Percentiles rank a stretch among this genome's conserved stretches.
These are phyloP conservation scores for Liparis tanakae DNA, from an alignment of 2,797 vertebrate genomes.

Conservation along the genomic window DNA sequence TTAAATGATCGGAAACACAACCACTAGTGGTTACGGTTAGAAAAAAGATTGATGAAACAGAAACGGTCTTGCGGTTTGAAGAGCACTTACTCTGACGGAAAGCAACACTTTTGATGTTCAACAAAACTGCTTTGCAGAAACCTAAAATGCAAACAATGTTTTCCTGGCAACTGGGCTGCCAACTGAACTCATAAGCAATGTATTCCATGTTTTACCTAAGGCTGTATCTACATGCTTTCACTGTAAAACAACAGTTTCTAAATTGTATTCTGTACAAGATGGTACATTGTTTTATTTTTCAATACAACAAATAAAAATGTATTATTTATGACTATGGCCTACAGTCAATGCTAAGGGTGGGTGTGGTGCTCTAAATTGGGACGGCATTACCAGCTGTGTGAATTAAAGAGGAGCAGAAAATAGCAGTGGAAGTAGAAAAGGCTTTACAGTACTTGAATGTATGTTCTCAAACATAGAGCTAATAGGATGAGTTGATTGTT, in stretches of 20 bases:
- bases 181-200: conserved; percentile 32
- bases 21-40: conserved; percentile 1
- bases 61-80: neutral
- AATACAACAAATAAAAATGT: conserved; percentile 49
- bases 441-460: neutral
- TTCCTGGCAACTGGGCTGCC: neutral
- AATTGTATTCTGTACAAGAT: conserved; percentile 45
- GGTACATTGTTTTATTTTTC: conserved; percentile 58
- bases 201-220: conserved; percentile 38
- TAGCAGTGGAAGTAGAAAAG: neutral
- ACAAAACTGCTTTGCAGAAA: neutral
- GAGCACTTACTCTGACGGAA: neutral
- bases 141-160: neutral
- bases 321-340: conserved; percentile 45
- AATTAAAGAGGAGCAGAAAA: neutral
- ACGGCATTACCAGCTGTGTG: neutral
- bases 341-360: neutral
- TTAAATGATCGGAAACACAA: neutral
- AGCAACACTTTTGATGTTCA: neutral
- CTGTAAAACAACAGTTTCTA: conserved; percentile 41
- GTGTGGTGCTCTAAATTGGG: neutral
- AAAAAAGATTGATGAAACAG: neutral
- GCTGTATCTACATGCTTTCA: conserved; percentile 30
- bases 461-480: neutral
- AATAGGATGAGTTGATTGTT: neutral